Evolutionary conservation across 2,888 invertebrate species (phyloP).

Genomic region (Diaphora mendica): DNA sequence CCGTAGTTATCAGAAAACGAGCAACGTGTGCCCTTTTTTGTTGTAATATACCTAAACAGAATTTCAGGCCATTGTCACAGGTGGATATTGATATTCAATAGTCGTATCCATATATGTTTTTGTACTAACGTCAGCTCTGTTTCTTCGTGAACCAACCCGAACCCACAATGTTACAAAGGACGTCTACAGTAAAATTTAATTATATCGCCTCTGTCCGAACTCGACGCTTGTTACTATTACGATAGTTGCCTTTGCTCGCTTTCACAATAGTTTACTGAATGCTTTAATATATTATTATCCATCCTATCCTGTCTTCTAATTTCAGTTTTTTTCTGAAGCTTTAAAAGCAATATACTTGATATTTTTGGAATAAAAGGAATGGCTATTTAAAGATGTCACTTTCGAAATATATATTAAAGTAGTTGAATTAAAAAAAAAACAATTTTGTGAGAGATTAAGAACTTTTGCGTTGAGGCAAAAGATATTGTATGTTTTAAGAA

Average conservation of each 20-base stretch:
- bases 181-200: slow-evolving; percentile 68
- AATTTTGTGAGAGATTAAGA: too few species aligned
- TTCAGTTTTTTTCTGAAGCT: background rate
- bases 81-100: slow-evolving; percentile 67
- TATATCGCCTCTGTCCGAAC: slow-evolving; percentile 59
- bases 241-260: slow-evolving; percentile 54
- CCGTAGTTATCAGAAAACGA: slow-evolving; percentile 41
- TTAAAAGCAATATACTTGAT: background rate
- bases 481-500: background rate
- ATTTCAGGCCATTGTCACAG: slow-evolving; percentile 53
- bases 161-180: slow-evolving; percentile 64
- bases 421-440: background rate
- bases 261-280: slow-evolving; percentile 40
- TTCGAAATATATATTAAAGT: background rate
- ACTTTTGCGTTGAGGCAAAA: too few species aligned
- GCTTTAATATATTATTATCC: background rate
- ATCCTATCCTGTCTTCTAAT: background rate
- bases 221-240: slow-evolving; percentile 55
- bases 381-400: background rate
- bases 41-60: slow-evolving; percentile 53
- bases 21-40: slow-evolving; percentile 49
- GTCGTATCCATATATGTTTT: slow-evolving; percentile 57
- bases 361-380: background rate
- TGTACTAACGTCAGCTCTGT: slow-evolving; percentile 59
- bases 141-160: slow-evolving; percentile 55